Percentiles rank a stretch among this genome's conserved stretches.
phyloP scores from a whole-genome alignment of 1,140 invertebrate species.

The Sipha flava region DNA sequence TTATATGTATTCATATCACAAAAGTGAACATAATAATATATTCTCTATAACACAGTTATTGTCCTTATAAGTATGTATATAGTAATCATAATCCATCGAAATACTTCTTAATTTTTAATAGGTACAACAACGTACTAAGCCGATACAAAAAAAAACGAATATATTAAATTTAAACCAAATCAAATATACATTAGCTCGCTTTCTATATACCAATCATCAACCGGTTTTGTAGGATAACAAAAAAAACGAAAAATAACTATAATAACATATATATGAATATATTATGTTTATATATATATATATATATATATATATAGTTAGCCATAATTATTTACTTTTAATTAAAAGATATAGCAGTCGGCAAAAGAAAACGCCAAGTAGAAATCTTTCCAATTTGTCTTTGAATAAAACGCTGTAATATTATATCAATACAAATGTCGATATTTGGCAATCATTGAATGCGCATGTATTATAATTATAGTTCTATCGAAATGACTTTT shows the following conservation, averaged over 20 bases:
- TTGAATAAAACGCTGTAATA: background rate
- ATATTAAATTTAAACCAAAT: background rate
- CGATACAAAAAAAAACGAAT: background rate
- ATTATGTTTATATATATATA: background rate
- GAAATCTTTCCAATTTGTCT: background rate
- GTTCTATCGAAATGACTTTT: background rate
- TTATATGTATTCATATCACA: background rate
- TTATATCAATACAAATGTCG: background rate
- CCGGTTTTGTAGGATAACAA: background rate
- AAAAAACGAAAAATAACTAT: background rate
- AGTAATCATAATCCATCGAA: background rate
- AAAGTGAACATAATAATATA: background rate
- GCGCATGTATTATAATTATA: background rate
- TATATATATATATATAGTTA: background rate
- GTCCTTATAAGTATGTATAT: background rate
- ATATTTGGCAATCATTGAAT: background rate
- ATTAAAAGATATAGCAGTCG: background rate
- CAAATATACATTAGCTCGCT: background rate
- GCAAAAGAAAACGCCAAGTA: background rate
- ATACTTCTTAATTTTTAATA: background rate
- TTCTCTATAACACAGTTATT: background rate
- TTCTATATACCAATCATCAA: background rate
- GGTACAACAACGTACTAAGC: background rate
- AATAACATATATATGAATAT: background rate
- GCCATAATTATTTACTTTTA: background rate